Conservation (phyloP, 1,140 invertebrate species). For the Drosophila elegans region DNA sequence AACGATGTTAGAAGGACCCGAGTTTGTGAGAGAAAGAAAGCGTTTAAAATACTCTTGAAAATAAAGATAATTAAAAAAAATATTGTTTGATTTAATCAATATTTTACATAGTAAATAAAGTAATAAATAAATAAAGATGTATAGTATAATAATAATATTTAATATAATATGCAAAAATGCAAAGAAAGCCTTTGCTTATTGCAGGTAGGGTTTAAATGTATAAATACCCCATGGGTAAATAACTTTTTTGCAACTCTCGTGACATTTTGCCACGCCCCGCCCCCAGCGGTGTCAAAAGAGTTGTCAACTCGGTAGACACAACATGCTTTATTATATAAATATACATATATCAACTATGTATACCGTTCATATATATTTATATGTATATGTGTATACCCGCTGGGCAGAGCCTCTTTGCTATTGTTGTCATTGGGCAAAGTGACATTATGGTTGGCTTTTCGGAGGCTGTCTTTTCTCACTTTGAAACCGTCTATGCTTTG, state of each 20-base stretch:
- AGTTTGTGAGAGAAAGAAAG: not conserved
- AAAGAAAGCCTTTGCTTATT: no score
- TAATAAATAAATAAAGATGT: not conserved
- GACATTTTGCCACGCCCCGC: slow-evolving; percentile 21
- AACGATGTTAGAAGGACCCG: slow-evolving; percentile 23
- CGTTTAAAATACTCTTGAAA: not conserved
- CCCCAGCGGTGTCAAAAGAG: slow-evolving; percentile 31
- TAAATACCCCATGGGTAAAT: not conserved
- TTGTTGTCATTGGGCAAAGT: slow-evolving; percentile 10
- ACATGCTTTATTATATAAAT: slow-evolving; percentile 5
- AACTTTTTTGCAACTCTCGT: slow-evolving; percentile 6
- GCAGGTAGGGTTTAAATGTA: not conserved
- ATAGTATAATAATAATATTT: not conserved
- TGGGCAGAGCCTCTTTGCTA: slow-evolving; percentile 48
- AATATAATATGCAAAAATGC: no score
- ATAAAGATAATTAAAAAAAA: not conserved
- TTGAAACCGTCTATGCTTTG: slow-evolving; percentile 1
- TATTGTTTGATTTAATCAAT: not conserved
- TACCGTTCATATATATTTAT: not conserved
- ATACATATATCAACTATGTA: slow-evolving; percentile 9
- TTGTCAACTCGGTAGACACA: slow-evolving; percentile 21
- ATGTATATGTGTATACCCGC: not conserved
- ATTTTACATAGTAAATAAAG: not conserved
- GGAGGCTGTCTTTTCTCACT: slow-evolving; percentile 38
- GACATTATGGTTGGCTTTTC: slow-evolving; percentile 16